Evolutionary conservation across 2,888 invertebrate genomes (phyloP), one percentile per base, ranked within the genome.

Genomic region (Laothoe populi): DNA sequence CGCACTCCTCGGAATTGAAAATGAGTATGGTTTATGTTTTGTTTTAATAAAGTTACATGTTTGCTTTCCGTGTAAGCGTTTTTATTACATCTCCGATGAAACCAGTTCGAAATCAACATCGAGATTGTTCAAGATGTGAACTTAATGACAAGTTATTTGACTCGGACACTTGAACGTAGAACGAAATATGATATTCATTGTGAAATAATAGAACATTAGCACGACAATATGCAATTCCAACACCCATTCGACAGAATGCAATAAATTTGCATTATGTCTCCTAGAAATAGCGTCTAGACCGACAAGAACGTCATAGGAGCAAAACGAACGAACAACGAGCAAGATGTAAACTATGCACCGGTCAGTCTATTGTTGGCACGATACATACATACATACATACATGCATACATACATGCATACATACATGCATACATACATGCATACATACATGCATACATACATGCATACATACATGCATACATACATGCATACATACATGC

Each of bases 281-380:
- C 82, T 81, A 81, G 86, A 90, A 84, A 87, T 87, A 83, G 82
- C 82, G 92, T 92, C 92, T 92, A 92, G 92, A 92, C 90, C 72
- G 71, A 68, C 68, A 83, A 79, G 90, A 89, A 90, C 88, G 90
- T 79, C 78, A 74, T 64, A 66, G 78, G 84, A 90, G 83, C 82
- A 91, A 92, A 89, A 89, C 80, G 79, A 87, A 74, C 74, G 72
- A 73, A 74, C 65, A 49, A 64, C 64, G 59, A 53, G 63, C 67
- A 67, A 74, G 77, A 74, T 75, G 75, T 71, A 71, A 78, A 80
- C 79, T 77, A 75, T 79, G 81, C 78, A 74, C 74, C 70, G 69
- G 67, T 66, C 74, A 62, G 82, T 89, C 90, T 90, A 90, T 91
- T 92, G 92, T 92, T 91, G 82, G 92, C 88, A 86, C 88, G 87